These are phyloP conservation scores for Adela reaumurella DNA, from an alignment of 2,888 invertebrate genomes.

Conservation along the genomic window DNA sequence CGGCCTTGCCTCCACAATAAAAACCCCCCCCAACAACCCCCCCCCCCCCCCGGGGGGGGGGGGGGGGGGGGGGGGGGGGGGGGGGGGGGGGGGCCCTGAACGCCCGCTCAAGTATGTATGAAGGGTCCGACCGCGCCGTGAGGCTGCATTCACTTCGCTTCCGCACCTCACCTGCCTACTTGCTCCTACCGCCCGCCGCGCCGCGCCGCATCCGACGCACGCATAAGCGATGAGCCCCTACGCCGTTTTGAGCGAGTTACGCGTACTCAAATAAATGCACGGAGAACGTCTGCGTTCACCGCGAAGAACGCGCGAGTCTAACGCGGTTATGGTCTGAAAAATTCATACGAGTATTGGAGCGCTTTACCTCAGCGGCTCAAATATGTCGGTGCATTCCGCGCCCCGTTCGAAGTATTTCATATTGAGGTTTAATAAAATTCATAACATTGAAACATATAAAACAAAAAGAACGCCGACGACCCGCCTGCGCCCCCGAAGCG, in stretches of 20 bases:
- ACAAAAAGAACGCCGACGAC: too few relatives aligned
- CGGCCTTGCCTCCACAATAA: neutral
- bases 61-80: neutral
- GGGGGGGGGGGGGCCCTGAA: neutral
- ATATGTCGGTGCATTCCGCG: neutral
- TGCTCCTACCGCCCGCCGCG: slow-evolving; percentile 13
- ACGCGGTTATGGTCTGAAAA: neutral
- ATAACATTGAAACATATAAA: too few relatives aligned
- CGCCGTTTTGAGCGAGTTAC: slow-evolving; percentile 24
- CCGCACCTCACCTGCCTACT: too few relatives aligned
- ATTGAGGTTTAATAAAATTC: neutral
- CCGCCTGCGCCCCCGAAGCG: too few relatives aligned
- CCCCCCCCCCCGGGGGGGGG: too few relatives aligned
- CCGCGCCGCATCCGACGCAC: slow-evolving; percentile 29
- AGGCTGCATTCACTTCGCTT: neutral
- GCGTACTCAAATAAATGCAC: neutral
- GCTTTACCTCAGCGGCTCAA: neutral
- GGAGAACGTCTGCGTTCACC: neutral
- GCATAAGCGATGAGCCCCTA: slow-evolving; percentile 33
- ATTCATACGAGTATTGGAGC: neutral
- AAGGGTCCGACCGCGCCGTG: slow-evolving; percentile 24
- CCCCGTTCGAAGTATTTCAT: neutral
- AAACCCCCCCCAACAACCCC: too few relatives aligned
- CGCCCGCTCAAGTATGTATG: slow-evolving; percentile 43
- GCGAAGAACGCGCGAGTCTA: neutral